Evolutionary conservation across 92 coral and sea anemone genomes (phyloP).

Genomic region (Chrysogorgia sp.): DNA sequence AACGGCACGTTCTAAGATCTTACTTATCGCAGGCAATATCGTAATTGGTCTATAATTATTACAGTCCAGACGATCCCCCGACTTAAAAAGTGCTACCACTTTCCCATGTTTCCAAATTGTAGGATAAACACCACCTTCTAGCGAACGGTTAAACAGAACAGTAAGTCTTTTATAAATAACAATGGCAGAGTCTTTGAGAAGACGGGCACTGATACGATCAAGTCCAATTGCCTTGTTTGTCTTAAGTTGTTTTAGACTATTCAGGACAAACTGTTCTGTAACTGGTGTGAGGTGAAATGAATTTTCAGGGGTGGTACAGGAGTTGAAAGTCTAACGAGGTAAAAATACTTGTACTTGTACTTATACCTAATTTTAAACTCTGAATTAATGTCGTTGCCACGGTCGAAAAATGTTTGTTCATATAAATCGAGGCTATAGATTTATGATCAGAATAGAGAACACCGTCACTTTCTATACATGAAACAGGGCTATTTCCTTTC

Average conservation of each 20-base stretch:
- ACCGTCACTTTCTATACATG: conserved; percentile 4
- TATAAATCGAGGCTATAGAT: no score
- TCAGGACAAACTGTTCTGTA: neutral
- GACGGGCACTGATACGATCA: neutral
- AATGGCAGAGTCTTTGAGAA: conserved; percentile 25
- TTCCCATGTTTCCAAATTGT: neutral
- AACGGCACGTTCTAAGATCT: conserved; percentile 28
- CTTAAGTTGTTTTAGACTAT: neutral
- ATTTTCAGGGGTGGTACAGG: neutral
- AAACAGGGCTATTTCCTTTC: conserved; percentile 4
- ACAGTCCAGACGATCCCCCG: conserved; percentile 19
- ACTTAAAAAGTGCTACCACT: conserved; percentile 18
- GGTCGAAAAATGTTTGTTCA: conserved; percentile 2
- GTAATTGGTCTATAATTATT: conserved; percentile 27
- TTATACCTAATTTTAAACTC: conserved; percentile 4
- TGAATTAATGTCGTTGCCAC: neutral
- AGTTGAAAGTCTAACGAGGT: neutral
- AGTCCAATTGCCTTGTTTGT: conserved; percentile 17
- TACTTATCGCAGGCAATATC: conserved; percentile 18
- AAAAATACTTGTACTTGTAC: neutral
- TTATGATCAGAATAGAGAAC: neutral
- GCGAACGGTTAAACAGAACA: neutral
- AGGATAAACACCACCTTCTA: neutral
- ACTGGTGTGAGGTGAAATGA: neutral
- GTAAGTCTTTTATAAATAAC: neutral